A percentile compares a stretch with the other conserved stretches of the same genome.
Evolutionary conservation across 2,113 vertebrate species (phyloP).

Genomic region (Datnioides undecimradiatus): DNA sequence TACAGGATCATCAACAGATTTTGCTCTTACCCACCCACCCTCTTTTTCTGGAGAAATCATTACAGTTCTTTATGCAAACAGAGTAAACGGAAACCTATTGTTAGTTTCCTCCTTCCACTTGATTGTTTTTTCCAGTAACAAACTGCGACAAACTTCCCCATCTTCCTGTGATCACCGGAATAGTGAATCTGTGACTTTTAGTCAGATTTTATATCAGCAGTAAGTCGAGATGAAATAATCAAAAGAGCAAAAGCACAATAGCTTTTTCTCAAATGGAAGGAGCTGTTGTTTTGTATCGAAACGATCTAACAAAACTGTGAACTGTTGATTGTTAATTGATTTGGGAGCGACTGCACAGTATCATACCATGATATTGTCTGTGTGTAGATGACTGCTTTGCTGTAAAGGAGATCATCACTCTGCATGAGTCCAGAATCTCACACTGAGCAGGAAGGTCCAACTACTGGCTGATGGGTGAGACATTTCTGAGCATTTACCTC

Average conservation of each 20-base stretch:
- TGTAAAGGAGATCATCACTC: background rate
- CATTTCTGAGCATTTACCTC: conserved; percentile 30
- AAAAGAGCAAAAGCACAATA: background rate
- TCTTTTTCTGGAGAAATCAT: background rate
- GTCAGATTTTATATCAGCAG: background rate
- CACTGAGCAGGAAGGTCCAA: background rate
- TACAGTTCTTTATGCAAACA: conserved; percentile 29
- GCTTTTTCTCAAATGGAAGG: background rate
- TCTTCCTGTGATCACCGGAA: conserved; percentile 11
- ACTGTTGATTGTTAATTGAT: background rate
- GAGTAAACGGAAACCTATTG: conserved; percentile 32
- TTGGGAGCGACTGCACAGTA: conserved; percentile 15
- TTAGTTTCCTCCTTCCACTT: conserved; percentile 11
- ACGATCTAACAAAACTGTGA: background rate
- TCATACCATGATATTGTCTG: background rate
- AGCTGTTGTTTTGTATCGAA: background rate
- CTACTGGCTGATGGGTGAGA: background rate
- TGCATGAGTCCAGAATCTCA: background rate
- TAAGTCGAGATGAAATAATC: background rate
- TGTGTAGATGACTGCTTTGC: background rate
- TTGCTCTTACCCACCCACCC: background rate
- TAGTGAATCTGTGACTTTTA: background rate
- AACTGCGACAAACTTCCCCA: background rate
- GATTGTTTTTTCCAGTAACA: conserved; percentile 30
- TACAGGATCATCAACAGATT: background rate